These are phyloP conservation scores for Drosophila mayaguana DNA, from an alignment of 2,888 invertebrate genomes.

Conservation along the genomic window DNA sequence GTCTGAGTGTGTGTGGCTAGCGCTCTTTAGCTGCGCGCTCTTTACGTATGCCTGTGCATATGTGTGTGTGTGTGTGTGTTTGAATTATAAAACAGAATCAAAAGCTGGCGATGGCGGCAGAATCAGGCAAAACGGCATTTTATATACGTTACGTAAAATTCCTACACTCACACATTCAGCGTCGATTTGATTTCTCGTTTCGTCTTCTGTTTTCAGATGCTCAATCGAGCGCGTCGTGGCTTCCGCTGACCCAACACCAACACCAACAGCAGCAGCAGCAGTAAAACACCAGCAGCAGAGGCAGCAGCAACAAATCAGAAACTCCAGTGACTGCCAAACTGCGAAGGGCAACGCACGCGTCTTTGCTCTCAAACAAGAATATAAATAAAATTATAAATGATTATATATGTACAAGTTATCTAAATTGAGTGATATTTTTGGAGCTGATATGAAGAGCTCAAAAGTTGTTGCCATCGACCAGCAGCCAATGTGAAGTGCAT, in stretches of 20 bases:
- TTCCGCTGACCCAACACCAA: constrained; percentile 38
- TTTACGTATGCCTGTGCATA: constrained; percentile 10
- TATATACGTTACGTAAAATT: constrained; percentile 70
- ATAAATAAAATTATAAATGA: constrained; percentile 2
- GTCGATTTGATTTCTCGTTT: constrained; percentile 57
- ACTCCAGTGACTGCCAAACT: constrained; percentile 30
- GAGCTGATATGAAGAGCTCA: constrained; percentile 20
- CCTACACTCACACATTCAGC: constrained; percentile 25
- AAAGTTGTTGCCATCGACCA: constrained; percentile 11
- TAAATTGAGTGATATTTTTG: constrained; percentile 2
- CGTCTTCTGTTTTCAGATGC: constrained; percentile 58
- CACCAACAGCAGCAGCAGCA: constrained; percentile 36
- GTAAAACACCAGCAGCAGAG: constrained; percentile 30
- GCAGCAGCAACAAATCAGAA: constrained; percentile 21
- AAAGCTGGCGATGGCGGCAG: constrained; percentile 71
- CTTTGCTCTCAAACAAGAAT: neutral
- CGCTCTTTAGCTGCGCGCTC: constrained; percentile 13
- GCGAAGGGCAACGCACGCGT: constrained; percentile 17
- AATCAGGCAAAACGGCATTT: constrained; percentile 67
- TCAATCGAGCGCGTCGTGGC: constrained; percentile 38
- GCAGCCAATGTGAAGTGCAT: constrained; percentile 33
- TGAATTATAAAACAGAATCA: constrained; percentile 79
- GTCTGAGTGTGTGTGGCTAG: neutral
- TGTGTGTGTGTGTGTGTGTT: constrained; percentile 21
- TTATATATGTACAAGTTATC: neutral